These are phyloP conservation scores for Erythrocebus patas DNA, from an alignment of 2,113 vertebrate species.

Conservation along the genomic window DNA sequence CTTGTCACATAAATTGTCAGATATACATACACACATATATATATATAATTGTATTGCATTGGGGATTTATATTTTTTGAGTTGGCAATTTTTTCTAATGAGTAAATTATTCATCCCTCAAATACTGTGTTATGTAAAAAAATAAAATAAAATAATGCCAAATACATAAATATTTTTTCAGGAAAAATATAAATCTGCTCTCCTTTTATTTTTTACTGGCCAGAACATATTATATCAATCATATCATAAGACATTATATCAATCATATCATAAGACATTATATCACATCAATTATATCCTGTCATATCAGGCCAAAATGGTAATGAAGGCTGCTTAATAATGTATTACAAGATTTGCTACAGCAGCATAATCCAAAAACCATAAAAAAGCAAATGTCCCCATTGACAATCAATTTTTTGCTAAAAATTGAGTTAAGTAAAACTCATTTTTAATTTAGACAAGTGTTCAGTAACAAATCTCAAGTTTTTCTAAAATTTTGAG, in stretches of 20 bases:
- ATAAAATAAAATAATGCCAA: not conserved
- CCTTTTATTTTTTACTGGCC: not conserved
- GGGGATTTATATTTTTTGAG: not conserved
- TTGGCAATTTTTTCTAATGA: not conserved
- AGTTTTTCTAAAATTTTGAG: not conserved
- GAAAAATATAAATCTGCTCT: not conserved
- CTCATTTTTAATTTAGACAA: not conserved
- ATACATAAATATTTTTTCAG: not conserved
- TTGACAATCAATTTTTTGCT: not conserved
- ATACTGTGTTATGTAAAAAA: not conserved
- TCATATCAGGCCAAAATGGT: not conserved
- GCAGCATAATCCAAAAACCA: not conserved
- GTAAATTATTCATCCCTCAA: not conserved
- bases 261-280: not conserved
- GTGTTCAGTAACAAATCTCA: not conserved
- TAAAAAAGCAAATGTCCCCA: not conserved
- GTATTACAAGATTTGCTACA: not conserved
- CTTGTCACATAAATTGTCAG: not conserved
- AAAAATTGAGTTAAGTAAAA: not conserved
- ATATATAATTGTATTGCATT: not conserved
- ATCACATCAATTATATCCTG: not conserved
- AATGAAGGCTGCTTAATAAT: not conserved
- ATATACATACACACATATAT: fast-evolving
- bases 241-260: too few relatives aligned
- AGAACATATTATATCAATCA: not conserved